phyloP scores from a whole-genome alignment of 2,888 invertebrate species.

The Mesopsocus fuscifrons region DNA sequence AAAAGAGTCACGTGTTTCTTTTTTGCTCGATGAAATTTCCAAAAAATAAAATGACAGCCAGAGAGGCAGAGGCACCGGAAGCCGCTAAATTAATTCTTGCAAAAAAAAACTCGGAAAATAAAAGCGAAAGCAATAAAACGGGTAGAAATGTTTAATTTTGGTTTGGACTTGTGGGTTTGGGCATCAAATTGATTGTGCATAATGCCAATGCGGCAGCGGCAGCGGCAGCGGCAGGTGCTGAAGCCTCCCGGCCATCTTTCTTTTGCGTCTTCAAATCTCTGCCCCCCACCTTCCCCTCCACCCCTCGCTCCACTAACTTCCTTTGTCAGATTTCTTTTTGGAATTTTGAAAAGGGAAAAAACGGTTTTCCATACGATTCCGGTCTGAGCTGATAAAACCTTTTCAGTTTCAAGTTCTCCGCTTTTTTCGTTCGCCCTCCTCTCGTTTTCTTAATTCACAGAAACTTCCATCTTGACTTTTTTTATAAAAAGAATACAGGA shows the following conservation, averaged over 20 bases:
- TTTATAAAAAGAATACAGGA: not conserved
- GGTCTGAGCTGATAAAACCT: conserved; percentile 3
- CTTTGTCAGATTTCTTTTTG: conserved; percentile 10
- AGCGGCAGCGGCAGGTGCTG: conserved; percentile 9
- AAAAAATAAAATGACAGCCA: too few relatives aligned
- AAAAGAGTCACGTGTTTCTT: too few relatives aligned
- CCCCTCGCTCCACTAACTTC: conserved; percentile 7
- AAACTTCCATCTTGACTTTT: conserved; percentile 9
- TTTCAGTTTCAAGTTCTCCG: conserved; percentile 3
- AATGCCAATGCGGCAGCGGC: too few relatives aligned
- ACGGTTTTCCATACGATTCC: conserved; percentile 11
- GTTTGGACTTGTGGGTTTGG: not conserved
- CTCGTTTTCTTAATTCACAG: conserved; percentile 8
- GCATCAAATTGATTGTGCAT: conserved; percentile 10
- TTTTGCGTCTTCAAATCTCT: conserved; percentile 10
- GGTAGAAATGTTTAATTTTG: conserved; percentile 8
- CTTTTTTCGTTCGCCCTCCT: not conserved
- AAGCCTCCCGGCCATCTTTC: conserved; percentile 2
- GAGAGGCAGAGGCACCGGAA: too few relatives aligned
- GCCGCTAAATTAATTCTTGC: conserved; percentile 7
- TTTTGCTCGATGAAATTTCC: too few relatives aligned
- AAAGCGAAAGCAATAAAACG: conserved; percentile 7
- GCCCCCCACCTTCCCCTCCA: not conserved
- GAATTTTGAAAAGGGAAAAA: conserved; percentile 9
- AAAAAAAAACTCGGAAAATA: conserved; percentile 2